phyloP scores from a whole-genome alignment of 2,113 vertebrate species.

The Pristiophorus japonicus region DNA sequence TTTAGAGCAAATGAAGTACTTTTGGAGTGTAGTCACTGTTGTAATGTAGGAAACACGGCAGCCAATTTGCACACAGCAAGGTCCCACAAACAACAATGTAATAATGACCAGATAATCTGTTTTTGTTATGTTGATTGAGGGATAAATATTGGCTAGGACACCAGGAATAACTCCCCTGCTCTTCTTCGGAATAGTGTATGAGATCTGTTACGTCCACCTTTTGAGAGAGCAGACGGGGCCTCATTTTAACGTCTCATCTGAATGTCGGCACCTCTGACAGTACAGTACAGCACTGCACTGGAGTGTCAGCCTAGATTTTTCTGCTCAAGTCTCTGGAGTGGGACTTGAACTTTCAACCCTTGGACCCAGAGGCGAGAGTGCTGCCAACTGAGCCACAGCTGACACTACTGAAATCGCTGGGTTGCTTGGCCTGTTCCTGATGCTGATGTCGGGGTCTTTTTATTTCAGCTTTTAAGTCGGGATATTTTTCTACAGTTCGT shows the following conservation, averaged over 20 bases:
- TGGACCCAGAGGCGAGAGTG: background rate
- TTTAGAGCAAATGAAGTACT: no score
- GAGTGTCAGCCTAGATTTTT: background rate
- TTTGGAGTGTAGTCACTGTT: no score
- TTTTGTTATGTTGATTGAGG: no score
- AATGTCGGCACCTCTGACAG: background rate
- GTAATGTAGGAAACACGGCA: no score
- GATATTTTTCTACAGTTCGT: background rate
- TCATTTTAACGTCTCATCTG: background rate
- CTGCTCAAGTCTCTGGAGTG: background rate
- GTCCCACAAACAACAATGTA: no score
- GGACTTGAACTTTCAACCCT: background rate
- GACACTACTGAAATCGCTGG: background rate
- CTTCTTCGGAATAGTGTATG: background rate
- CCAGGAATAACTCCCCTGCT: background rate
- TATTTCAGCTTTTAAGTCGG: background rate
- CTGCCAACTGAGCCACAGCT: background rate
- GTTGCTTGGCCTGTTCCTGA: background rate
- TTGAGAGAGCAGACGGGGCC: background rate
- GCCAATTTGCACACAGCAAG: no score
- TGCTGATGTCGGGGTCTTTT: background rate
- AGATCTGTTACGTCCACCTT: background rate
- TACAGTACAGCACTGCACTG: background rate
- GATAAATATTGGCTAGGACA: background rate
- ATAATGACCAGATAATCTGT: no score